Percentiles rank a stretch among this genome's conserved stretches.
phyloP scores from a whole-genome alignment of 2,888 invertebrate genomes.

The Drosophila neutralis region DNA sequence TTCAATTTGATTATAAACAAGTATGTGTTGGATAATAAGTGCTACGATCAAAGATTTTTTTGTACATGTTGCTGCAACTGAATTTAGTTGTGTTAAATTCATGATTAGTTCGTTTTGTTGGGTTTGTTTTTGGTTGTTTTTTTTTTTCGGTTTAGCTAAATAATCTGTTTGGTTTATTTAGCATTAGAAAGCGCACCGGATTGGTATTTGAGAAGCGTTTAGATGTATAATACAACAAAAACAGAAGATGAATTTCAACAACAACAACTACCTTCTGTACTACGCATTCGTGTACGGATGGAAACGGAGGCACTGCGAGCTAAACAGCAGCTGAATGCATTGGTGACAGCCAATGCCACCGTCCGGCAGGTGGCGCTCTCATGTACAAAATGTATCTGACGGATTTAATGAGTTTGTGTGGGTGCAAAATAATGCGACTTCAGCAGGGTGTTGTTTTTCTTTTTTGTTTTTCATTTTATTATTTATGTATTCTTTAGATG shows the following conservation, averaged over 20 bases:
- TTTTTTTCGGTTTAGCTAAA: slow-evolving; percentile 33
- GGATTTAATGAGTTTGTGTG: slow-evolving; percentile 49
- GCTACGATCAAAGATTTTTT: slow-evolving; percentile 49
- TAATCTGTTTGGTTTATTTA: slow-evolving; percentile 41
- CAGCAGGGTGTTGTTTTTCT: slow-evolving; percentile 45
- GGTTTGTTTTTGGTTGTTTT: slow-evolving; percentile 10
- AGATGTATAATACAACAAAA: slow-evolving; percentile 43
- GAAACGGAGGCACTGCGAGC: slow-evolving; percentile 35
- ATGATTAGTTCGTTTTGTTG: slow-evolving; percentile 53
- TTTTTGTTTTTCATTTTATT: slow-evolving; percentile 13
- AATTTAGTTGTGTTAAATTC: slow-evolving; percentile 64
- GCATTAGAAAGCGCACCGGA: slow-evolving; percentile 70
- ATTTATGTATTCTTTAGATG: slow-evolving; percentile 19
- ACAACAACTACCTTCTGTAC: slow-evolving; percentile 72
- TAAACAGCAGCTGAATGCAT: slow-evolving; percentile 52
- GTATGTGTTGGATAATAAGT: slow-evolving; percentile 31
- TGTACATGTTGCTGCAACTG: slow-evolving; percentile 59
- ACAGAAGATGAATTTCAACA: slow-evolving; percentile 39
- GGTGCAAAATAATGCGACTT: slow-evolving; percentile 58
- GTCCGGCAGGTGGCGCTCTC: slow-evolving; percentile 54
- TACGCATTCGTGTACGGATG: slow-evolving; percentile 46
- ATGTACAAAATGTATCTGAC: slow-evolving; percentile 60
- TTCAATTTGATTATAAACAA: slow-evolving; percentile 72
- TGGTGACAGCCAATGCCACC: slow-evolving; percentile 43
- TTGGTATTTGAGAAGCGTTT: slow-evolving; percentile 54